phyloP scores from a whole-genome alignment of 2,888 invertebrate species.

The Phytoseiulus persimilis region DNA sequence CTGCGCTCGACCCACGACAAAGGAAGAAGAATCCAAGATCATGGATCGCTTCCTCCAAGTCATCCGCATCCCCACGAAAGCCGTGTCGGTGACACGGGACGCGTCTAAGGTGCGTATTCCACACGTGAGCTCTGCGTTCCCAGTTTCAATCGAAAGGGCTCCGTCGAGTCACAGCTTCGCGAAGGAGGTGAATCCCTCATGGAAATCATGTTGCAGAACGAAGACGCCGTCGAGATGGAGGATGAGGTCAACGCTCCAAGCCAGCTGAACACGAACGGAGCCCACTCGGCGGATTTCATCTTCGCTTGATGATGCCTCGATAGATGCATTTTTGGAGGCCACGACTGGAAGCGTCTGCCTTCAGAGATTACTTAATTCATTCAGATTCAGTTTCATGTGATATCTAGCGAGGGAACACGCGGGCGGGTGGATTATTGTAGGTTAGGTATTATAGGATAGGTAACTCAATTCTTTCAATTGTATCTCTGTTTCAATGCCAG shows the following conservation, averaged over 20 bases:
- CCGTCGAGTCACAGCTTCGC: no score
- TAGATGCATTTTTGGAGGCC: not conserved
- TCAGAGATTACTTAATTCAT: not conserved
- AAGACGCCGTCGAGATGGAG: not conserved
- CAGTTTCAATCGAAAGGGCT: no score
- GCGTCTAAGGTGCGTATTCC: not conserved
- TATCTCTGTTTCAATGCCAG: not conserved
- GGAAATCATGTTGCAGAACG: not conserved
- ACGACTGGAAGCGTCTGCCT: not conserved
- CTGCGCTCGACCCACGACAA: not conserved
- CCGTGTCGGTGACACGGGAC: not conserved
- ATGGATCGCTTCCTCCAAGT: not conserved
- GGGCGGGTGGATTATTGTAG: no score
- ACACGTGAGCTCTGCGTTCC: no score
- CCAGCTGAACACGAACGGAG: not conserved
- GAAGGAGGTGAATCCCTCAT: not conserved
- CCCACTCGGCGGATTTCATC: not conserved
- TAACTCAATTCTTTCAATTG: not conserved
- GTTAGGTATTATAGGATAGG: not conserved
- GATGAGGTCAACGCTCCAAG: not conserved
- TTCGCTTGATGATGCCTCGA: not conserved
- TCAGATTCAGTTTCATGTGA: not conserved
- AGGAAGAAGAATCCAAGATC: not conserved
- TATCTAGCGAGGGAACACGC: not conserved
- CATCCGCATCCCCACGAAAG: not conserved